A percentile compares a stretch with the other conserved stretches of the same genome.
These are phyloP conservation scores for Magallana nippona DNA, from an alignment of 2,888 invertebrate species.

Conservation along the genomic window DNA sequence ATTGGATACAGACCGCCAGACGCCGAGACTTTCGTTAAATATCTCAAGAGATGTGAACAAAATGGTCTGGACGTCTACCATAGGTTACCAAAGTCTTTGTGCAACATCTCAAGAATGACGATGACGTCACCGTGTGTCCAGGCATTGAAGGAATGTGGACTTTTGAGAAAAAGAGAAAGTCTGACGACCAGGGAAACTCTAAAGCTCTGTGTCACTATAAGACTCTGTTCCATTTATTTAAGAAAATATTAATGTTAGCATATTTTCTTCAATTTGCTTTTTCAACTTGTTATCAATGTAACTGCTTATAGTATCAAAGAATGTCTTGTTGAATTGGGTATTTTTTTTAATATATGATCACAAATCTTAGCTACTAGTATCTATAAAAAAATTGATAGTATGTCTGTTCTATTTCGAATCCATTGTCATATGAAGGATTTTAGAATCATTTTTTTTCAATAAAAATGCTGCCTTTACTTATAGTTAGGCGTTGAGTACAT, in stretches of 20 bases:
- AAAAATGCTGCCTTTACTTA: no score
- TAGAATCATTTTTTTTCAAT: no score
- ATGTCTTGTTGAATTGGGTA: no score
- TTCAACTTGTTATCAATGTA: no score
- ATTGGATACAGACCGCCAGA: not conserved
- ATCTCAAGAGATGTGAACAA: slow-evolving; percentile 10
- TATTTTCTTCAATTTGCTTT: no score
- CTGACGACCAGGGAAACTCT: slow-evolving; percentile 1
- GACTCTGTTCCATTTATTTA: not conserved
- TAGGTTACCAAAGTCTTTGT: not conserved
- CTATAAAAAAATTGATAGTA: no score
- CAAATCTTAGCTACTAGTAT: no score
- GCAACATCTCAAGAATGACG: not conserved
- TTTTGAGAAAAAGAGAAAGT: not conserved
- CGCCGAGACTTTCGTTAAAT: not conserved
- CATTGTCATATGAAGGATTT: no score
- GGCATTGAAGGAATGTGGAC: slow-evolving; percentile 16
- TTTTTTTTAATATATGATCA: no score
- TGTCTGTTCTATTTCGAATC: no score
- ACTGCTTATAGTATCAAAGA: no score
- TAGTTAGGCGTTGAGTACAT: no score
- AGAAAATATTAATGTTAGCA: not conserved
- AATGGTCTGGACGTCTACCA: not conserved
- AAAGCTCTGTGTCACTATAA: not conserved
- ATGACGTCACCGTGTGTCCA: slow-evolving; percentile 7